Conservation (phyloP, 2,888 invertebrate genomes). For the Balanococcus diminutus region DNA sequence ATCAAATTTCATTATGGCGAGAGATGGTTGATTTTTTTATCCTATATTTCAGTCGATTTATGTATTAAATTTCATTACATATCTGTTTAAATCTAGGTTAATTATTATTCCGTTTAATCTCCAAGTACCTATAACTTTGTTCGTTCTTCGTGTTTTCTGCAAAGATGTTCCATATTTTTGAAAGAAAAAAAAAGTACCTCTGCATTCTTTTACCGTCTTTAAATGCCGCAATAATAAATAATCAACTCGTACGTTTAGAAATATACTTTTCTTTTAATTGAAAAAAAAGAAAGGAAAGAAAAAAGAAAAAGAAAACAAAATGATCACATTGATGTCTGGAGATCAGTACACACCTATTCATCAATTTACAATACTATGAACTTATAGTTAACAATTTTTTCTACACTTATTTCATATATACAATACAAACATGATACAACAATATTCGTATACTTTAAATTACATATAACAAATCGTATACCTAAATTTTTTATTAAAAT, state of each 20-base stretch:
- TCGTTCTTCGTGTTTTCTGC: not conserved
- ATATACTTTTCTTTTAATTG: conserved; percentile 24
- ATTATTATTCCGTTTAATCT: conserved; percentile 23
- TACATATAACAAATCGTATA: not conserved
- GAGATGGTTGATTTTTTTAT: conserved; percentile 25
- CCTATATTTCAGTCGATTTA: not conserved
- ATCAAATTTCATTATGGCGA: conserved; percentile 39
- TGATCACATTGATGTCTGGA: conserved; percentile 54
- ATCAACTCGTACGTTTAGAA: not conserved
- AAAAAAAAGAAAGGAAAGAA: not conserved
- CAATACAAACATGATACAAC: not conserved
- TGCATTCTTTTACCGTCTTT: not conserved
- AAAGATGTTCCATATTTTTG: not conserved
- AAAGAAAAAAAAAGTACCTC: not conserved
- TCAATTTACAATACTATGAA: conserved; percentile 19
- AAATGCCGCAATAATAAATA: not conserved
- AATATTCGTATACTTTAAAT: conserved; percentile 1
- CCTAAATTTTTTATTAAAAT: not conserved
- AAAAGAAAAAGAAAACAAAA: conserved; percentile 41
- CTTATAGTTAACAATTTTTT: not conserved
- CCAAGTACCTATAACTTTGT: not conserved
- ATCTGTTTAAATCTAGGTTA: conserved; percentile 43
- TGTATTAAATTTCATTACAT: conserved; percentile 11
- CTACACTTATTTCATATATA: not conserved
- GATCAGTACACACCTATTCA: conserved; percentile 50